These are phyloP conservation scores for Cettia cetti DNA, from an alignment of 2,113 vertebrate genomes.

Conservation along the genomic window DNA sequence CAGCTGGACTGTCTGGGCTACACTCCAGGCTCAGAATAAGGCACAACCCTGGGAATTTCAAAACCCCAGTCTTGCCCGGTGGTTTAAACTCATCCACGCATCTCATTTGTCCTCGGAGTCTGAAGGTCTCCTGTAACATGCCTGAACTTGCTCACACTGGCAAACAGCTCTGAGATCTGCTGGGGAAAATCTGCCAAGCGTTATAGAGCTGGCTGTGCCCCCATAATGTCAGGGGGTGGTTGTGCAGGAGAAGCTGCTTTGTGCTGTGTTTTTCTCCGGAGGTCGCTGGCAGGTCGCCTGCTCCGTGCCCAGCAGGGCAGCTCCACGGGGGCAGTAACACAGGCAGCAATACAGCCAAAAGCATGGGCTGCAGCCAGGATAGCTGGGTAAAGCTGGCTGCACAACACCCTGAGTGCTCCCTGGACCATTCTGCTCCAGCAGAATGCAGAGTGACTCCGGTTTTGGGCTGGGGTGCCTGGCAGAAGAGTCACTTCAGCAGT, in stretches of 20 bases:
- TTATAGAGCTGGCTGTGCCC: background rate
- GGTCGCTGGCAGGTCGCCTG: background rate
- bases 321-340: background rate
- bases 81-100: background rate
- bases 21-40: background rate
- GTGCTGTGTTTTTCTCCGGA: background rate
- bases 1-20: slow-evolving; percentile 3
- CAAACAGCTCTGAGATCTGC: background rate
- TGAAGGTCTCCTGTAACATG: slow-evolving; percentile 16
- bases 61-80: background rate
- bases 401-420: background rate
- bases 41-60: slow-evolving; percentile 8
- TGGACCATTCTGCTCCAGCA: background rate
- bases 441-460: background rate
- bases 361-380: background rate
- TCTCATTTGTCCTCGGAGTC: background rate
- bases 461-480: background rate
- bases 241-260: background rate
- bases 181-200: background rate
- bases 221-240: background rate
- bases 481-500: background rate
- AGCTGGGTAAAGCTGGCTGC: background rate
- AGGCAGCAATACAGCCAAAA: background rate
- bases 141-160: slow-evolving; percentile 1
- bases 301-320: background rate